Evolutionary conservation across 2,888 invertebrate genomes (phyloP).

Genomic region (Empis stercorea): DNA sequence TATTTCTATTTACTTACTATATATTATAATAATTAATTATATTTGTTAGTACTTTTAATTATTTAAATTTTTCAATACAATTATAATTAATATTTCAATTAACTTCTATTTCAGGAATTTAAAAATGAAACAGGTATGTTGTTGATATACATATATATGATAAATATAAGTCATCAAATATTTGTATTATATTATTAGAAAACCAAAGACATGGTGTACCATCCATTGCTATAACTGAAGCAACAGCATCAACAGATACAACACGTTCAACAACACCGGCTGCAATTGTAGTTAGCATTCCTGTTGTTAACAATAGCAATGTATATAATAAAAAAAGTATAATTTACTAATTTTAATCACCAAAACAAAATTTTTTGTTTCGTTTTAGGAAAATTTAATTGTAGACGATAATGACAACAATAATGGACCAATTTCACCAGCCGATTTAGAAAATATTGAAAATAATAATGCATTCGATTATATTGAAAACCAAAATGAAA

Average conservation of each 20-base stretch:
- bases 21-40: too few species aligned
- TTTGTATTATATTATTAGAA: conserved; percentile 15
- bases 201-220: conserved; percentile 7
- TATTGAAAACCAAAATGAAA: conserved; percentile 25
- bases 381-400: conserved; percentile 11
- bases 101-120: conserved; percentile 13
- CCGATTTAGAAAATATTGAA: conserved; percentile 45
- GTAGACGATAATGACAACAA: conserved; percentile 36
- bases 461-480: conserved; percentile 43
- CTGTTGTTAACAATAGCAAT: conserved; percentile 10
- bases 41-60: too few species aligned
- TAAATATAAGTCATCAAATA: conserved; percentile 17
- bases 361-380: too few species aligned
- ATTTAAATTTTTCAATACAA: conserved; percentile 1
- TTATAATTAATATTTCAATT: neutral
- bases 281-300: neutral
- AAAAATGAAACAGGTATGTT: conserved; percentile 15
- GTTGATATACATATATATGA: conserved; percentile 1
- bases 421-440: conserved; percentile 42
- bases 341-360: too few species aligned
- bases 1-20: too few species aligned
- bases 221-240: conserved; percentile 2
- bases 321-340: conserved; percentile 4
- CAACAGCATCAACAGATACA: neutral
- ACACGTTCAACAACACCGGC: neutral